phyloP scores from a whole-genome alignment of 2,797 vertebrate genomes.

The Helostoma temminkii region DNA sequence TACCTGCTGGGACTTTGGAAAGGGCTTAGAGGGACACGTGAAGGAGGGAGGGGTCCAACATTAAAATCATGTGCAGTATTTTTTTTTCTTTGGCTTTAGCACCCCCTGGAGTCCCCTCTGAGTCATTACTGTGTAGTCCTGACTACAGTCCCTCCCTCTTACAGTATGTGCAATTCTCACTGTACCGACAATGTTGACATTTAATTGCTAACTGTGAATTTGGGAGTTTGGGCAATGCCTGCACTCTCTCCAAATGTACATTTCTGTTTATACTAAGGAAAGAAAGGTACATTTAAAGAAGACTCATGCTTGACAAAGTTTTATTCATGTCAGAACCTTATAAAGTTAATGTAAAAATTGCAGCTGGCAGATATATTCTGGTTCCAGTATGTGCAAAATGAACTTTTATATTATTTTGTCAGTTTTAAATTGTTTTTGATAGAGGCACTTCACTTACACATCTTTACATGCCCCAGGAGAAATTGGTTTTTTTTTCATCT shows the following conservation, averaged over 20 bases:
- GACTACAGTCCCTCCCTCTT: conserved; percentile 27
- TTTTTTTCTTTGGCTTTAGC: conserved; percentile 64
- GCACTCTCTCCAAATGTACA: conserved; percentile 78
- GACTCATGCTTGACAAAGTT: conserved; percentile 57
- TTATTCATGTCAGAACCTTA: conserved; percentile 62
- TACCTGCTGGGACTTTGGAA: conserved; percentile 56
- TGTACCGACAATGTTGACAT: conserved; percentile 77
- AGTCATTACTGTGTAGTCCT: conserved; percentile 61
- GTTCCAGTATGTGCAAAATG: conserved; percentile 51
- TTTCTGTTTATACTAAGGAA: conserved; percentile 81
- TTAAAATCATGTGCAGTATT: conserved; percentile 73
- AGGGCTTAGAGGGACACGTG: conserved; percentile 23
- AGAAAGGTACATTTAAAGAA: conserved; percentile 64
- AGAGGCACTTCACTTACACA: conserved; percentile 50
- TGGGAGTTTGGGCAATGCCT: conserved; percentile 58
- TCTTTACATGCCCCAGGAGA: conserved; percentile 52
- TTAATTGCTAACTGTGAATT: conserved; percentile 85
- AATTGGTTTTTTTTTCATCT: conserved; percentile 44
- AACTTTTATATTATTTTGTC: conserved; percentile 64
- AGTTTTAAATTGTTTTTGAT: conserved; percentile 50
- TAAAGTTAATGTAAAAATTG: conserved; percentile 51
- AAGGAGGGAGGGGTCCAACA: conserved; percentile 37
- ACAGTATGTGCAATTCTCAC: conserved; percentile 63
- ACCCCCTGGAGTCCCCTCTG: conserved; percentile 67
- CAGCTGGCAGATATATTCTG: conserved; percentile 63